Base-by-base conservation (phyloP, 2,113 vertebrate genomes). In the Chinchilla lanigera region DNA sequence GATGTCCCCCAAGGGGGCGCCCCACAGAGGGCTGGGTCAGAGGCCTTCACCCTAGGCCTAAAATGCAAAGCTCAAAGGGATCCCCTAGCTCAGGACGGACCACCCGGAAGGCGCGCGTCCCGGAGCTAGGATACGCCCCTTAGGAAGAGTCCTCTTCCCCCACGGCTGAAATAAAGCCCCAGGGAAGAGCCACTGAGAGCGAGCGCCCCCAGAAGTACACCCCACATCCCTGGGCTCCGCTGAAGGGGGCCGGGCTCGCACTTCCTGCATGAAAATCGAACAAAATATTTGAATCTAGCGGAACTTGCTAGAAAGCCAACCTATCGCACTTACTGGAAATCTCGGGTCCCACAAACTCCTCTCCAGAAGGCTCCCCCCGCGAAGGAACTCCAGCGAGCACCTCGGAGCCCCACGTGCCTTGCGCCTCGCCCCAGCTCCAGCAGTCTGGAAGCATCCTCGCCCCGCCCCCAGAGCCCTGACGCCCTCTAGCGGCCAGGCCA, bases 401-500 rank as follows among this genome's bases (percentile, higher is more conserved):
- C 71, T 77, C 24, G 0, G 22, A 14, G 44, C 41, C 73, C 41
- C 73, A 30, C 10, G 28, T 33, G 61, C 44, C 14, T 6, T 2
- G 65, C 65, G 17, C 56, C 54, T 20, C 19, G 56, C 56, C 56
- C 56, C 12, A 6, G 54, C 20, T 12, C 54, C 47, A 1, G 26
- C 30, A 38, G 0, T 0, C 73, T 12, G 67, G 52, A 89, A 78
- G 73, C 12, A 4, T 17, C 8, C 9, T 41, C 26, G 1, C 4
- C 3, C 0, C 14, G 0, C 33, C 24, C 26, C 22, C 1, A 2
- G 10, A 38, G 33, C 84, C 69, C 8, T 1, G 0, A 93, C 61
- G 17, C 92, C 95, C 89, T 88, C 97, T 97, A 2, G 78, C 24
- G 83, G 0, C 17, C 1, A 6, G 20, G 26, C 3, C 26, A 22